A percentile compares a stretch with the other conserved stretches of the same genome.
Conservation (phyloP, 2,113 vertebrate species). For the Tenrec ecaudatus region DNA sequence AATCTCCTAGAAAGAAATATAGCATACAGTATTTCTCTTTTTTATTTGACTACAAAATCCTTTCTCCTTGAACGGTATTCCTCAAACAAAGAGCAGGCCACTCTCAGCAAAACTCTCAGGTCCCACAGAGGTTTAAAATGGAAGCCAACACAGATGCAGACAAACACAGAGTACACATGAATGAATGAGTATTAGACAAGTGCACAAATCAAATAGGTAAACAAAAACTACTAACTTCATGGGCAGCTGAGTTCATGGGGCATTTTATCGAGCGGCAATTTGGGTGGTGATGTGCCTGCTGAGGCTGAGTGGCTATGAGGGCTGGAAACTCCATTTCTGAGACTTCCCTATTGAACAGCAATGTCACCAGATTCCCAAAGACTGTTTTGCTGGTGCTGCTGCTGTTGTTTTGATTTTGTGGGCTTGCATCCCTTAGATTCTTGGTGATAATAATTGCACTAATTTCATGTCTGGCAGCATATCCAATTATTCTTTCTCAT, state of each 20-base stretch:
- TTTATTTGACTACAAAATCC: conserved; percentile 7
- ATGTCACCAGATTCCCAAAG: not conserved
- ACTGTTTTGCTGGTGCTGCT: not conserved
- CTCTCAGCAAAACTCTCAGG: not conserved
- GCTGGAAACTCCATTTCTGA: not conserved
- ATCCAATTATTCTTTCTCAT: conserved; percentile 43
- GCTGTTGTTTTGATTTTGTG: not conserved
- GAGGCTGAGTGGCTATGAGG: not conserved
- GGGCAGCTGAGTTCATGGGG: not conserved
- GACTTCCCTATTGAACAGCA: not conserved
- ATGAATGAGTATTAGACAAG: not conserved
- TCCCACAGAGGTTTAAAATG: not conserved
- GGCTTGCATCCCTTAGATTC: not conserved
- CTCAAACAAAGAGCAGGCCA: not conserved
- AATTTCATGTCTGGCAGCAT: not conserved
- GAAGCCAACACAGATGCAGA: not conserved
- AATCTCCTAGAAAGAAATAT: not conserved
- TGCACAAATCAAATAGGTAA: not conserved
- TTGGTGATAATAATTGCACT: not conserved
- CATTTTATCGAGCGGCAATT: not conserved
- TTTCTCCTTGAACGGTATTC: not conserved
- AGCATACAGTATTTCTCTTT: not conserved
- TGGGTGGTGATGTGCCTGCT: not conserved
- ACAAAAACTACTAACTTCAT: not conserved
- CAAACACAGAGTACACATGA: not conserved